These are phyloP conservation scores for Monomorium pharaonis DNA, from an alignment of 1,140 invertebrate species.

Conservation along the genomic window DNA sequence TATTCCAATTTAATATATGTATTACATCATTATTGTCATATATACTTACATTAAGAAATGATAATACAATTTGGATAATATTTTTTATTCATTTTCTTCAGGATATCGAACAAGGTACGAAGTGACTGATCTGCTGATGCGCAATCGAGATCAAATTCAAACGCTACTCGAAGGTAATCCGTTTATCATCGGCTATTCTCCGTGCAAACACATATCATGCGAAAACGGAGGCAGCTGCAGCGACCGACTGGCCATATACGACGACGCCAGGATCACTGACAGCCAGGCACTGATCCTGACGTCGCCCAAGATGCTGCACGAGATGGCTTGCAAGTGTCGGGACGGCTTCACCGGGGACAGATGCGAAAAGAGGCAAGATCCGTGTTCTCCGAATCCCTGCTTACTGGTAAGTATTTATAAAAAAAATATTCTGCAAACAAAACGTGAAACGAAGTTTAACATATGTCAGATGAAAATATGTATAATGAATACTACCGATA, in stretches of 20 bases:
- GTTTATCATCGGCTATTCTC: constrained; percentile 89
- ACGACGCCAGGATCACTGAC: constrained; percentile 90
- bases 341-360: constrained; percentile 91
- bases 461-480: background rate
- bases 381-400: constrained; percentile 96
- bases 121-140: constrained; percentile 87
- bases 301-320: constrained; percentile 91
- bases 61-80: background rate
- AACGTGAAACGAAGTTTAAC: background rate
- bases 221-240: constrained; percentile 92
- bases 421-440: background rate
- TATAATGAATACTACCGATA: background rate
- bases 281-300: constrained; percentile 92
- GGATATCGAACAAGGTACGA: constrained; percentile 88
- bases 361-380: constrained; percentile 94
- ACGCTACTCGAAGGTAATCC: constrained; percentile 87
- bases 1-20: background rate
- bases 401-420: constrained; percentile 79
- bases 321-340: constrained; percentile 92
- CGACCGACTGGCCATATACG: constrained; percentile 89
- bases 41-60: background rate
- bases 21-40: background rate
- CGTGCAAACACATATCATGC: constrained; percentile 89
- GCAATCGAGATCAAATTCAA: constrained; percentile 88
- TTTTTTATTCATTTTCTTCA: constrained; percentile 64